phyloP scores from a whole-genome alignment of 1,140 invertebrate genomes.

The Trissolcus basalis region DNA sequence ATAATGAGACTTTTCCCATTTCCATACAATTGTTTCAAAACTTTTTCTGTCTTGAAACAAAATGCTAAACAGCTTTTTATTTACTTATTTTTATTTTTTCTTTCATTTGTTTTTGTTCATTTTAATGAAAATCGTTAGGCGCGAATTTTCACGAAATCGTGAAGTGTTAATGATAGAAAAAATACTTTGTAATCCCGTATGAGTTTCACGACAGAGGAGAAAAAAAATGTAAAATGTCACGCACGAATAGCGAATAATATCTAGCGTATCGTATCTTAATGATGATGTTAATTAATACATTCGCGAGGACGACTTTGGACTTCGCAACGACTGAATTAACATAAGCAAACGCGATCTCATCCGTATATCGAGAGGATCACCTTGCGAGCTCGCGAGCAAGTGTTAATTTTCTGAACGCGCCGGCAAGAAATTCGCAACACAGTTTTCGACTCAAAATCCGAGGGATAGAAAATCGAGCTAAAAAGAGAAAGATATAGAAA shows the following conservation, averaged over 20 bases:
- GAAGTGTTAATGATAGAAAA: too few relatives aligned
- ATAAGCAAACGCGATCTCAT: constrained; percentile 57
- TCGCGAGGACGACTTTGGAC: constrained; percentile 54
- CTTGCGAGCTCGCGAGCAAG: constrained; percentile 54
- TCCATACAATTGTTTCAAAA: too few relatives aligned
- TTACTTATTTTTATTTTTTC: too few relatives aligned
- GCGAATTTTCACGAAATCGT: too few relatives aligned
- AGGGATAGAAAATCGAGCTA: constrained; percentile 5
- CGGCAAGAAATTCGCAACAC: constrained; percentile 50
- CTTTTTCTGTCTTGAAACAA: too few relatives aligned
- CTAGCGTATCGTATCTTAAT: constrained; percentile 52
- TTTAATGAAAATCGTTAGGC: too few relatives aligned
- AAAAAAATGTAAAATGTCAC: constrained; percentile 57
- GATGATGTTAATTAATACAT: constrained; percentile 60
- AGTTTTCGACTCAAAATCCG: constrained; percentile 48
- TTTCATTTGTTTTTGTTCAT: not conserved
- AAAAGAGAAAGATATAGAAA: constrained; percentile 14
- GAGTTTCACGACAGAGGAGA: constrained; percentile 46
- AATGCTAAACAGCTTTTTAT: not conserved
- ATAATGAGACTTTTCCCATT: constrained; percentile 49
- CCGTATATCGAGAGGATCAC: constrained; percentile 57
- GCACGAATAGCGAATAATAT: constrained; percentile 50
- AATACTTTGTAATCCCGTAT: constrained; percentile 32
- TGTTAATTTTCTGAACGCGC: constrained; percentile 53
- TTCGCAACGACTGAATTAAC: constrained; percentile 53